A percentile compares a stretch with the other conserved stretches of the same genome.
Evolutionary conservation across 2,113 vertebrate species (phyloP).

Genomic region (Rhinopomastus cyanomelas): DNA sequence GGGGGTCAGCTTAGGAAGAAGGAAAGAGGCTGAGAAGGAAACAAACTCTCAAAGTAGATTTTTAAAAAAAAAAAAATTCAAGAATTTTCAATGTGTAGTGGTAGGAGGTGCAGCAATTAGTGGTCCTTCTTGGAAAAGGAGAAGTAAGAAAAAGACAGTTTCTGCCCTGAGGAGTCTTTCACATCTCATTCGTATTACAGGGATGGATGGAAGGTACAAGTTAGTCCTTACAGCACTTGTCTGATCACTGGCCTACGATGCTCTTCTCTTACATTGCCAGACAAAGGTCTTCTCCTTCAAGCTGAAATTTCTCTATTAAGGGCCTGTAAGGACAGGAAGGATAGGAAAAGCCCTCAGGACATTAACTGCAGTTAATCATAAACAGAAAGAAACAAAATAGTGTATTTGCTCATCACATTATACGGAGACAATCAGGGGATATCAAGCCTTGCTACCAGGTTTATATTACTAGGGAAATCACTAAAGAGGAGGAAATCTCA

Average conservation of each 20-base stretch:
- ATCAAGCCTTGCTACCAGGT: neutral
- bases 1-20: neutral
- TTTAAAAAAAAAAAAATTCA: neutral
- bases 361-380: neutral
- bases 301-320: neutral
- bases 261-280: neutral
- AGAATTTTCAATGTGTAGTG: neutral
- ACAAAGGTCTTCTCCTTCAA: neutral
- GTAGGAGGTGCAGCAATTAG: neutral
- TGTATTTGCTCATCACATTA: neutral
- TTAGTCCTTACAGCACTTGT: neutral
- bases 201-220: neutral
- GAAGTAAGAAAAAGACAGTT: neutral
- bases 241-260: neutral
- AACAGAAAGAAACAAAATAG: neutral
- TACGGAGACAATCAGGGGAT: neutral
- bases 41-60: neutral
- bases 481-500: neutral
- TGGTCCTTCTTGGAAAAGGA: conserved; percentile 2
- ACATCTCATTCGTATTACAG: neutral
- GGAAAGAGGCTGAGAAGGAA: neutral
- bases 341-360: neutral
- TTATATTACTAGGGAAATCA: neutral
- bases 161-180: conserved; percentile 33
- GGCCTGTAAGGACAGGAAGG: neutral